Evolutionary conservation across 1,140 invertebrate species (phyloP).

Genomic region (Phthorimaea operculella): DNA sequence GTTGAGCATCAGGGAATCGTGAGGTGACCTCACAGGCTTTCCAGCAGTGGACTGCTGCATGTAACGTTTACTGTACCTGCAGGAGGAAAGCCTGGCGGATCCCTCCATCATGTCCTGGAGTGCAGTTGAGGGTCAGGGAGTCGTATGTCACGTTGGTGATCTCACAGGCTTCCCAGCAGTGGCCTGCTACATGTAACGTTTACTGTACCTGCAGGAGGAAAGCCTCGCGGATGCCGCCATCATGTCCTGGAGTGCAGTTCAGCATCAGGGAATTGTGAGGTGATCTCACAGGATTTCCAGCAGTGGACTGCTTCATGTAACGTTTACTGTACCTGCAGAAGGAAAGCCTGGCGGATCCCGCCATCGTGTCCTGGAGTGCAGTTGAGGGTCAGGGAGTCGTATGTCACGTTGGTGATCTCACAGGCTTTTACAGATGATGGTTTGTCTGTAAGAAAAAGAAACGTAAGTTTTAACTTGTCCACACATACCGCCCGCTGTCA

Average conservation of each 20-base stretch:
- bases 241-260: slow-evolving; percentile 76
- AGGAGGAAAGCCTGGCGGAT: too few relatives aligned
- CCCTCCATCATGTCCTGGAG: slow-evolving; percentile 77
- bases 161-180: too few relatives aligned
- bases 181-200: background rate
- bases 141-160: slow-evolving; percentile 70
- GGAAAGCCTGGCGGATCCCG: slow-evolving; percentile 67
- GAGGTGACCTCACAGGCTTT: slow-evolving; percentile 68
- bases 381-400: slow-evolving; percentile 70
- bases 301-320: too few relatives aligned
- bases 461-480: too few relatives aligned
- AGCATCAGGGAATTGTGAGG: slow-evolving; percentile 70
- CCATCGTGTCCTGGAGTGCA: slow-evolving; percentile 79
- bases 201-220: slow-evolving; percentile 52
- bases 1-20: slow-evolving; percentile 70
- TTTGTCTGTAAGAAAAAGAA: slow-evolving; percentile 39
- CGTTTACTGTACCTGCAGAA: slow-evolving; percentile 42
- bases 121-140: slow-evolving; percentile 72
- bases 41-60: too few relatives aligned
- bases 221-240: slow-evolving; percentile 71
- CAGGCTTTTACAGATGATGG: slow-evolving; percentile 70
- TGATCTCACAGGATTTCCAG: slow-evolving; percentile 71
- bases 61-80: too few relatives aligned
- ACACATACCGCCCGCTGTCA: background rate
- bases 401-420: slow-evolving; percentile 70